Percentiles rank a stretch among this genome's conserved stretches.
Conservation (phyloP, 2,888 invertebrate genomes). For the Adelognathus sp. region DNA sequence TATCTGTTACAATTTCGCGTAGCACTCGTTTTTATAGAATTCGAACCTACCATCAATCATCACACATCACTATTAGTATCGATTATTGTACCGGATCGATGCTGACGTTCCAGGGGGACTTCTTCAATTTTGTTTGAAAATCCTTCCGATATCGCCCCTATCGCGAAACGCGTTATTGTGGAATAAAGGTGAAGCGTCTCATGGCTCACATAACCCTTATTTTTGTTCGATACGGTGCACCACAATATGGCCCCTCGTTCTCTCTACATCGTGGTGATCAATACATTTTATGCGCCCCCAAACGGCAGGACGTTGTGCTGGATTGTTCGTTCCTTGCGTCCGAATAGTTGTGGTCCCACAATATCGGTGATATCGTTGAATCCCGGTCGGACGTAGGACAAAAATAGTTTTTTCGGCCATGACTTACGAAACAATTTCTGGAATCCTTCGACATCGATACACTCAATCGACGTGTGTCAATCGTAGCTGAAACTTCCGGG, state of each 20-base stretch:
- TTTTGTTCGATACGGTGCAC: conserved; percentile 27
- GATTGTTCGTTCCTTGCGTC: neutral
- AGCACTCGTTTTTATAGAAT: neutral
- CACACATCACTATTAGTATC: neutral
- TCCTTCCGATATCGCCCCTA: neutral
- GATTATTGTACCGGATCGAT: neutral
- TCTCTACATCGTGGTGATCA: neutral
- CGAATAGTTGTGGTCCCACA: neutral
- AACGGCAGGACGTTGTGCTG: neutral
- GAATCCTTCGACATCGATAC: too few species aligned
- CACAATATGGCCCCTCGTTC: neutral
- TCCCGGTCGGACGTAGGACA: too few species aligned
- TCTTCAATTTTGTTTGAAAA: conserved; percentile 27
- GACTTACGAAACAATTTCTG: too few species aligned
- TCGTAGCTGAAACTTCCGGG: too few species aligned
- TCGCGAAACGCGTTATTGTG: conserved; percentile 31
- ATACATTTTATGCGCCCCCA: conserved; percentile 1
- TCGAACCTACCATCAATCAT: neutral
- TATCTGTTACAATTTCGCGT: neutral
- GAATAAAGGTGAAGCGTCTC: conserved; percentile 25
- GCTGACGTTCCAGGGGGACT: conserved; percentile 2
- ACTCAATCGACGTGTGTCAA: too few species aligned
- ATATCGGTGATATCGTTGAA: neutral
- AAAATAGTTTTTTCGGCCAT: too few species aligned
- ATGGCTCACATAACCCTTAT: conserved; percentile 9